A percentile compares a stretch with the other conserved stretches of the same genome.
Conservation (phyloP, 2,888 invertebrate genomes). For the Dryococelus australis region DNA sequence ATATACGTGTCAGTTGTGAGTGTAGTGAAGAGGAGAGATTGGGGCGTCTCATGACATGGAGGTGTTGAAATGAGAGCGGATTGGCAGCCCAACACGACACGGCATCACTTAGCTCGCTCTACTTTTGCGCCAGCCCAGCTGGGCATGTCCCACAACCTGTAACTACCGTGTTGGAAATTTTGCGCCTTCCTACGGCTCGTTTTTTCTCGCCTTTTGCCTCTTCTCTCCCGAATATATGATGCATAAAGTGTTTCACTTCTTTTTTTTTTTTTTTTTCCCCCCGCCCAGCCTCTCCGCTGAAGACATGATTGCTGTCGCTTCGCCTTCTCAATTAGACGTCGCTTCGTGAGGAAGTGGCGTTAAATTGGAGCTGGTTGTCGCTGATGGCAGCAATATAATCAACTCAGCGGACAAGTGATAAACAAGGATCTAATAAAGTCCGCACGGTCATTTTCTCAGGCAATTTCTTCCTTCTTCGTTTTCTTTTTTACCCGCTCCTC, state of each 20-base stretch:
- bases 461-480: background rate
- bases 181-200: background rate
- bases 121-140: background rate
- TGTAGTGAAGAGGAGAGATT: too few species aligned
- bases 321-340: background rate
- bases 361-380: slow-evolving; percentile 8
- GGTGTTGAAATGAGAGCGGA: too few species aligned
- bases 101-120: background rate
- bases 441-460: background rate
- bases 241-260: background rate
- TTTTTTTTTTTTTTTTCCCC: background rate
- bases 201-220: too few species aligned
- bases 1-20: too few species aligned
- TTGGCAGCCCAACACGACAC: too few species aligned
- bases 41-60: too few species aligned
- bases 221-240: background rate
- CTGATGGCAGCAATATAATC: background rate
- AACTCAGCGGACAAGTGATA: background rate
- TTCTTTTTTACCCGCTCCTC: background rate
- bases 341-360: background rate
- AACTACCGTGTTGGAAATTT: background rate
- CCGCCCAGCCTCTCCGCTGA: background rate
- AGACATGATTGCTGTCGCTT: background rate
- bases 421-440: slow-evolving; percentile 1
- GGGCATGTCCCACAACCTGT: background rate